Conservation (phyloP, 2,888 invertebrate species). For the Xanthorhoe designata region DNA sequence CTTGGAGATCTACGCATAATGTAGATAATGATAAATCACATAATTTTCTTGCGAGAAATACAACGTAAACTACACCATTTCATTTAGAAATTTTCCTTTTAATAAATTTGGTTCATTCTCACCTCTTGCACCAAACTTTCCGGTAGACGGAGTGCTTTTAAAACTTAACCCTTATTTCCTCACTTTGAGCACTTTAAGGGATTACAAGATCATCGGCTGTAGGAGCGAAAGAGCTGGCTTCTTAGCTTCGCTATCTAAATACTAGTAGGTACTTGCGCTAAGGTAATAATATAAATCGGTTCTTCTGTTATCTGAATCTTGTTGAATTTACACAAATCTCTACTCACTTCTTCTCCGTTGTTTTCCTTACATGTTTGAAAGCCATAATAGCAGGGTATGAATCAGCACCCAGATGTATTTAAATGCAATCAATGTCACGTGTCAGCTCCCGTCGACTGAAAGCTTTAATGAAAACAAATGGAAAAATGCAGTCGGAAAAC, state of each 20-base stretch:
- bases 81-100: neutral
- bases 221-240: conserved; percentile 42
- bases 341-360: no score
- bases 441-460: conserved; percentile 55
- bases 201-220: conserved; percentile 64
- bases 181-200: conserved; percentile 78
- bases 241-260: conserved; percentile 17
- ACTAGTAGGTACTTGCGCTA: neutral
- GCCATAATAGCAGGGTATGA: neutral
- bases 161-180: conserved; percentile 83
- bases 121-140: conserved; percentile 49
- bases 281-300: neutral
- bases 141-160: conserved; percentile 73
- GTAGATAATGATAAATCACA: no score
- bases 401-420: conserved; percentile 32
- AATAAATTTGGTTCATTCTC: neutral
- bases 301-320: no score
- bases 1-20: no score
- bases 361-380: no score
- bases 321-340: no score
- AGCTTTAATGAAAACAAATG: conserved; percentile 81
- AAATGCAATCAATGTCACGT: conserved; percentile 58
- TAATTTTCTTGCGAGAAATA: no score
- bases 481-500: conserved; percentile 64
- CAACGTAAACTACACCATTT: no score